Evolutionary conservation across 2,888 invertebrate genomes (phyloP).

Genomic region (Lysandra coridon): DNA sequence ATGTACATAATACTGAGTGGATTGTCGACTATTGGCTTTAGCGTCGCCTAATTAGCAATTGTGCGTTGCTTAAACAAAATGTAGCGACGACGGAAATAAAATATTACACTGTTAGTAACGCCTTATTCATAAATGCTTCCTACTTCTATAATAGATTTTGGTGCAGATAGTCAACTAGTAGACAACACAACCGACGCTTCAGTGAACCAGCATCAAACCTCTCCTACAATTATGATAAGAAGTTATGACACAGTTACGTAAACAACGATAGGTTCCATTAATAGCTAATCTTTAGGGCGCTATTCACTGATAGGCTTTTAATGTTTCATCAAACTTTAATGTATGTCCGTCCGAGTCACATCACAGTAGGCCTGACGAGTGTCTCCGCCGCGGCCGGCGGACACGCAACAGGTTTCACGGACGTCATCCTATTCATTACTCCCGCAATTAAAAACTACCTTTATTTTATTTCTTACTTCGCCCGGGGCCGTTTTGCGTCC

Average conservation of each 20-base stretch:
- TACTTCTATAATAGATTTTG: background rate
- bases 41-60: background rate
- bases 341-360: background rate
- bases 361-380: background rate
- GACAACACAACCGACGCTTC: no score
- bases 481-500: slow-evolving; percentile 44
- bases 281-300: slow-evolving; percentile 6
- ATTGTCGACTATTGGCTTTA: background rate
- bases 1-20: background rate
- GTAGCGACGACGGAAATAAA: no score
- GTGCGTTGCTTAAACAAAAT: background rate
- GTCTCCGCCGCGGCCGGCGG: background rate
- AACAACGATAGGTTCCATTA: background rate
- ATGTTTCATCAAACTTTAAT: slow-evolving; percentile 22
- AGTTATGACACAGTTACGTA: background rate
- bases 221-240: background rate
- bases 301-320: background rate
- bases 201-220: background rate
- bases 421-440: slow-evolving; percentile 20
- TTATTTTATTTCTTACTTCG: slow-evolving; percentile 39
- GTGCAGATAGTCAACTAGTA: background rate
- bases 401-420: slow-evolving; percentile 9
- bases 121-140: no score
- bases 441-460: slow-evolving; percentile 35
- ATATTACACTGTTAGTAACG: no score